phyloP scores from a whole-genome alignment of 1,140 invertebrate genomes.

The Drosophila sp. region DNA sequence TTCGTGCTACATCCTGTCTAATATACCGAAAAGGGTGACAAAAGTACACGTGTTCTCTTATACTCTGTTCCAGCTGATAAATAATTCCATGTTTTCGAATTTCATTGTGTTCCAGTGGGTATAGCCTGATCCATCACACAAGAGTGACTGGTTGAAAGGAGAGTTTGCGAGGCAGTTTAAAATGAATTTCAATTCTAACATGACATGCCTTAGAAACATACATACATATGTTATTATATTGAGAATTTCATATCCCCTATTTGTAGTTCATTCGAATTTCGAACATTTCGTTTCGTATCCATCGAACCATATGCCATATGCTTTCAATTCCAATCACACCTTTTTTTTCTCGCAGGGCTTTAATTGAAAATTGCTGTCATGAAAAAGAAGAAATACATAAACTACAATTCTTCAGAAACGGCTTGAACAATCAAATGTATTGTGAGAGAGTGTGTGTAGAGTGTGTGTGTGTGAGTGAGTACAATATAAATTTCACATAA shows the following conservation, averaged over 20 bases:
- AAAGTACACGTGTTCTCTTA: background rate
- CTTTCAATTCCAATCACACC: conserved; percentile 9
- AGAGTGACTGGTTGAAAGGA: background rate
- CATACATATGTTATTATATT: background rate
- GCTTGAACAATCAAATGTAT: conserved; percentile 67
- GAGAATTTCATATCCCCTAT: conserved; percentile 1
- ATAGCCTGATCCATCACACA: background rate
- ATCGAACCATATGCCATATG: conserved; percentile 25
- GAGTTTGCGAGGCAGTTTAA: no score
- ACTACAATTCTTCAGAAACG: conserved; percentile 68
- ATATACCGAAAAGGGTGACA: no score
- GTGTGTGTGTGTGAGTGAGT: conserved; percentile 9
- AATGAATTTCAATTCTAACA: background rate
- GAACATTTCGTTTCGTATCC: conserved; percentile 39
- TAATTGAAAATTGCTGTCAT: conserved; percentile 78
- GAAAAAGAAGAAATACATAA: conserved; percentile 62
- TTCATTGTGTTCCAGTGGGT: background rate
- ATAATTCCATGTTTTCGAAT: background rate
- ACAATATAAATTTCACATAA: conserved; percentile 69
- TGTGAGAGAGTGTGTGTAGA: conserved; percentile 25
- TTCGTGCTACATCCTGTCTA: no score
- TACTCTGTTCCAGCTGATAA: background rate
- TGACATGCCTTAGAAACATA: background rate
- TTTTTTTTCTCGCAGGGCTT: conserved; percentile 27
- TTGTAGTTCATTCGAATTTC: conserved; percentile 20